phyloP scores from a whole-genome alignment of 2,888 invertebrate species.

The Oscheius sp. region DNA sequence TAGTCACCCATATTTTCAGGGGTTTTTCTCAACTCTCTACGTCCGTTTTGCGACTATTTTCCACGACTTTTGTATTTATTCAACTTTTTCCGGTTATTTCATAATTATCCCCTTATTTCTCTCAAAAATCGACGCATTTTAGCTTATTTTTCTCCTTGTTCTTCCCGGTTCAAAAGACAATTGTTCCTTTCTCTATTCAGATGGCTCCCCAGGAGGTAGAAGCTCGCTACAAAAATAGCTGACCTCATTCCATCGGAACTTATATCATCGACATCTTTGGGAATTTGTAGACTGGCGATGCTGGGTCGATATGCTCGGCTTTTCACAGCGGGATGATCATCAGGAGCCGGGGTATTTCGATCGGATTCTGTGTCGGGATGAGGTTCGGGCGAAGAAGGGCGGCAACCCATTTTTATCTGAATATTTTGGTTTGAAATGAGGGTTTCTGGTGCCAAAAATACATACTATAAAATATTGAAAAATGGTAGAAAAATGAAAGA shows the following conservation, averaged over 20 bases:
- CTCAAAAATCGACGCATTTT: no score
- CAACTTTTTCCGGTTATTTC: no score
- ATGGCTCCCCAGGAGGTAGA: not conserved
- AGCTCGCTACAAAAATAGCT: not conserved
- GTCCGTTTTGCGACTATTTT: no score
- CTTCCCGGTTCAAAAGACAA: not conserved
- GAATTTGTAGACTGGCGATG: slow-evolving; percentile 55
- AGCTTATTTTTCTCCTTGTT: no score
- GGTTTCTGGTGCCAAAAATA: no score
- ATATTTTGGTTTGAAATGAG: no score
- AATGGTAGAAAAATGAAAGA: no score
- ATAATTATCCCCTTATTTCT: no score
- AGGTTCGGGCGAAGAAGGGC: slow-evolving; percentile 35
- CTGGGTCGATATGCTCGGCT: slow-evolving; percentile 45
- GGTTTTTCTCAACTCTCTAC: no score
- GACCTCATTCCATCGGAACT: slow-evolving; percentile 54
- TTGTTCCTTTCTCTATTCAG: not conserved
- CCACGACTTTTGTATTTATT: no score
- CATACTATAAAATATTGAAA: no score
- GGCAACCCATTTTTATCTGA: slow-evolving; percentile 28
- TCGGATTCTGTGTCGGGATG: slow-evolving; percentile 26
- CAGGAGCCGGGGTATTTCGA: not conserved
- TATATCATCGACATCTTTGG: slow-evolving; percentile 50
- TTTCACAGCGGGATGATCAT: slow-evolving; percentile 44
- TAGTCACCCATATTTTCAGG: no score